Conservation (phyloP, 2,797 vertebrate genomes). For the Darevskia nairensis region DNA sequence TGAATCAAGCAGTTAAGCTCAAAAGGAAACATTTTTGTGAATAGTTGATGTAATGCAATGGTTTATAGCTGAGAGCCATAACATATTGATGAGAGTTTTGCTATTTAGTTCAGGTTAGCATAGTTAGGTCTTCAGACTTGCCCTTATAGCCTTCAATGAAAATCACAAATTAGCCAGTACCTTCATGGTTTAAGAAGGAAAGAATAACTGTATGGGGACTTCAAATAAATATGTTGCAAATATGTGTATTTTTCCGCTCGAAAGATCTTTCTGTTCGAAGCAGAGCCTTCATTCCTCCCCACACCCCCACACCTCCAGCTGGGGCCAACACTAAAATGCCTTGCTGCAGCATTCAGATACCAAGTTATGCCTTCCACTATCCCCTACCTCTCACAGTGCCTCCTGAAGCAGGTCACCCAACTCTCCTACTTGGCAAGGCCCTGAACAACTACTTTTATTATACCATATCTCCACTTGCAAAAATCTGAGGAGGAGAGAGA, state of each 20-base stretch:
- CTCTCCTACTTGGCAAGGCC: not conserved
- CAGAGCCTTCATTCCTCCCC: not conserved
- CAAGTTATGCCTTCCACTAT: no score
- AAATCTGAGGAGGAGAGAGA: conserved; percentile 35
- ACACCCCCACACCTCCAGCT: not conserved
- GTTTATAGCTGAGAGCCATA: not conserved
- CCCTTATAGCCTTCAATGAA: not conserved
- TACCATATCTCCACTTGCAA: conserved; percentile 35
- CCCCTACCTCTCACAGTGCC: not conserved
- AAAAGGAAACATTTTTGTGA: not conserved
- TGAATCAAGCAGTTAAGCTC: not conserved
- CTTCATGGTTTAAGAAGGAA: not conserved
- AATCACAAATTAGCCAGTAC: not conserved
- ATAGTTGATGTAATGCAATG: not conserved
- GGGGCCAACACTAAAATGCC: not conserved
- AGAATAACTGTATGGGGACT: not conserved
- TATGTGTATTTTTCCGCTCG: no score
- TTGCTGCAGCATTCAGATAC: not conserved
- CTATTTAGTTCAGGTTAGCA: not conserved
- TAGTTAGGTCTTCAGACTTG: not conserved
- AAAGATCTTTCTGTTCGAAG: not conserved
- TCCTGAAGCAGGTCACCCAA: not conserved
- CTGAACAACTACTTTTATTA: not conserved
- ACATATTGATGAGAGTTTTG: not conserved
- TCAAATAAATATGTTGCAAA: not conserved